Percentiles rank a stretch among this genome's conserved stretches.
Conservation (phyloP, 2,888 invertebrate genomes). For the Gisinianus flammeolus region DNA sequence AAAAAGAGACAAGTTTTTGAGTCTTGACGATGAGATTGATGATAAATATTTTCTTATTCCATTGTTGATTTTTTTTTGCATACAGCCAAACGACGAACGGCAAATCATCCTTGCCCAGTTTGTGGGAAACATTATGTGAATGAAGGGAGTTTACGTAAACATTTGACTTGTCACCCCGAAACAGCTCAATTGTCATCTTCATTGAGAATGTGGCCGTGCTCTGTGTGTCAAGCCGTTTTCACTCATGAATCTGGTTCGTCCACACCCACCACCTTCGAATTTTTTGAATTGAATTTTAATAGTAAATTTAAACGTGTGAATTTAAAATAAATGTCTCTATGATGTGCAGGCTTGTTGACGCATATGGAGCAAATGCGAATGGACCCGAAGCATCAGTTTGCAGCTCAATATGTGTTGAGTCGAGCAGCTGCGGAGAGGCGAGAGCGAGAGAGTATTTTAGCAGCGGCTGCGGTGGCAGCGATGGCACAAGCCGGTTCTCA, state of each 20-base stretch:
- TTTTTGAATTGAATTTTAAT: no score
- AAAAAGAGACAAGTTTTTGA: background rate
- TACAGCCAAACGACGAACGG: slow-evolving; percentile 90
- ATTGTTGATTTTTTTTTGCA: slow-evolving; percentile 62
- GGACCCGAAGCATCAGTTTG: slow-evolving; percentile 95
- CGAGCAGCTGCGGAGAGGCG: slow-evolving; percentile 88
- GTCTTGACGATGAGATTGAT: background rate
- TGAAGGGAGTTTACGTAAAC: slow-evolving; percentile 89
- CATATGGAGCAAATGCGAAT: slow-evolving; percentile 97
- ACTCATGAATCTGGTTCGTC: slow-evolving; percentile 89
- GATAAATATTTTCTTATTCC: slow-evolving; percentile 7
- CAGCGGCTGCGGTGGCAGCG: slow-evolving; percentile 62
- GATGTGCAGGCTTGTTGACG: slow-evolving; percentile 76
- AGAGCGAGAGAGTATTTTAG: slow-evolving; percentile 77
- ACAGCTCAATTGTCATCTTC: slow-evolving; percentile 80
- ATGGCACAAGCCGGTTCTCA: slow-evolving; percentile 63
- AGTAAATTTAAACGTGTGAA: background rate
- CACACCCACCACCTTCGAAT: no score
- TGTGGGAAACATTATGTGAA: slow-evolving; percentile 96
- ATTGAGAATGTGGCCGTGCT: slow-evolving; percentile 94
- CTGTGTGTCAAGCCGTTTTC: slow-evolving; percentile 92
- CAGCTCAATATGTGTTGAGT: slow-evolving; percentile 89
- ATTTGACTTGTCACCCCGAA: slow-evolving; percentile 91
- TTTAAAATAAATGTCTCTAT: background rate
- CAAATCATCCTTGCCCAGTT: slow-evolving; percentile 92